Conservation (phyloP, 2,888 invertebrate genomes). For the Heliconius charithonia region DNA sequence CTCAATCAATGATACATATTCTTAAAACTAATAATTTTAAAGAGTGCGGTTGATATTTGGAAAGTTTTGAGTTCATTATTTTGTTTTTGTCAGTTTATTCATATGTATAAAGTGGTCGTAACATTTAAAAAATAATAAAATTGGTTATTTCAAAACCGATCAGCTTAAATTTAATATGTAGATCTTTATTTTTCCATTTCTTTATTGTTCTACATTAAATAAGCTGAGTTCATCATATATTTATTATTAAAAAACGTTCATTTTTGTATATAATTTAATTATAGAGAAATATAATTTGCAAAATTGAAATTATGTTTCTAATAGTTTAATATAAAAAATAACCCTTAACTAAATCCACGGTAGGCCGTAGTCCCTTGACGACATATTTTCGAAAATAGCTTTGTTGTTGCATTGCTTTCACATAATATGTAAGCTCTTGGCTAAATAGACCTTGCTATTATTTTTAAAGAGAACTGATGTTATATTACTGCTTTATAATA, state of each 20-base stretch:
- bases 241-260: background rate
- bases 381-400: background rate
- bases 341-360: background rate
- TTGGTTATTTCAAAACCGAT: background rate
- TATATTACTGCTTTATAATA: no score
- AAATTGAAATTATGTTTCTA: no score
- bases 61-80: background rate
- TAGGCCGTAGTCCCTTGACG: no score
- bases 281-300: no score
- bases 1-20: conserved; percentile 47
- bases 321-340: background rate
- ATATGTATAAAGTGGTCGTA: background rate
- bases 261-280: background rate
- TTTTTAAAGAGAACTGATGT: no score
- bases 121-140: background rate
- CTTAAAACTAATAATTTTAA: conserved; percentile 35
- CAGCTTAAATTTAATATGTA: background rate
- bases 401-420: background rate
- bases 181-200: background rate
- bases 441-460: background rate
- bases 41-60: conserved; percentile 13
- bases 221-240: background rate
- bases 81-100: background rate
- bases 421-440: background rate
- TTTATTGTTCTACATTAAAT: background rate